Conservation (phyloP, 2,113 vertebrate genomes). For the Aix galericulata region DNA sequence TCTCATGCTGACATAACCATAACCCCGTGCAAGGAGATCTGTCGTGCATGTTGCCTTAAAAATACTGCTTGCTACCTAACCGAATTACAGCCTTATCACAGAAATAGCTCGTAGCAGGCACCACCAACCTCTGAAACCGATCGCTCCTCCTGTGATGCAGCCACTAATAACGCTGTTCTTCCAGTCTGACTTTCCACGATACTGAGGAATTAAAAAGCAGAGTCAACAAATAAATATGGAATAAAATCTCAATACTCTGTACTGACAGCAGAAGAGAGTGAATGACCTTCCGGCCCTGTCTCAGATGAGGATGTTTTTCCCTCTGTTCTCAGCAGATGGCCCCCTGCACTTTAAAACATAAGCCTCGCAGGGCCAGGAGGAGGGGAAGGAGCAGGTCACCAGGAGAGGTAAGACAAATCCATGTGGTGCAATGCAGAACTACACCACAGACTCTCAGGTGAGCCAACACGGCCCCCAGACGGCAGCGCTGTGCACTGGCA, state of each 20-base stretch:
- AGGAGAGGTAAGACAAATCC: neutral
- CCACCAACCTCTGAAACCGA: conserved; percentile 91
- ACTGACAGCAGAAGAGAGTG: neutral
- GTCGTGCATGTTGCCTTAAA: neutral
- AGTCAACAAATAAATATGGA: neutral
- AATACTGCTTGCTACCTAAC: neutral
- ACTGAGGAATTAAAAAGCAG: conserved; percentile 72
- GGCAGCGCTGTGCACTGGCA: neutral
- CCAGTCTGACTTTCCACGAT: conserved; percentile 95
- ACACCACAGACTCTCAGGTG: neutral
- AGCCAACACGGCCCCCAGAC: neutral
- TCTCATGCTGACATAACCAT: neutral
- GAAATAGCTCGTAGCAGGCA: neutral
- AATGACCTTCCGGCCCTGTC: neutral
- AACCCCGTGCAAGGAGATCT: neutral
- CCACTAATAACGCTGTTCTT: conserved; percentile 96
- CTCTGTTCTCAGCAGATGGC: conserved; percentile 58
- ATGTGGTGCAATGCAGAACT: conserved; percentile 39
- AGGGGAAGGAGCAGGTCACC: neutral
- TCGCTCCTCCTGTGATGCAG: conserved; percentile 93
- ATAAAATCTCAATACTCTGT: neutral
- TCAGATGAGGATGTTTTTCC: conserved; percentile 30
- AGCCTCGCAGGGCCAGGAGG: neutral
- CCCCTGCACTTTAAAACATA: neutral
- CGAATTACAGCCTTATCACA: neutral